Conservation (phyloP, 2,888 invertebrate genomes). For the Erannis defoliaria region DNA sequence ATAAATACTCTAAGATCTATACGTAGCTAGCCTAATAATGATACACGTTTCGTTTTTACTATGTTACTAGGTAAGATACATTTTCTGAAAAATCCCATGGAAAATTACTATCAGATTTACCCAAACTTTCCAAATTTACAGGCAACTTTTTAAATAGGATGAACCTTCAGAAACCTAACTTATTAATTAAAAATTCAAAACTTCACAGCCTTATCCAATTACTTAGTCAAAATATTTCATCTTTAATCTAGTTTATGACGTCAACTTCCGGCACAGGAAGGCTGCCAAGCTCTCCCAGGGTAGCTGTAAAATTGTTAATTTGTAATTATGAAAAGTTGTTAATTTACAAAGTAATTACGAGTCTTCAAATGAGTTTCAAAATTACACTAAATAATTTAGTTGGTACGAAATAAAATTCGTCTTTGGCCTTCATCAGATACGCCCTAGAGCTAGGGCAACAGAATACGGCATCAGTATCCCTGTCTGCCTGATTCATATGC, state of each 20-base stretch:
- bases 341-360: conserved; percentile 34
- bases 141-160: neutral
- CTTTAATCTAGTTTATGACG: conserved; percentile 34
- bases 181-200: too few relatives aligned
- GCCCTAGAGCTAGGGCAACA: neutral
- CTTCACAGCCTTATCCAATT: neutral
- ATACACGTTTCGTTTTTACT: too few relatives aligned
- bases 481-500: too few relatives aligned
- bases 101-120: too few relatives aligned
- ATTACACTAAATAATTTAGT: conserved; percentile 39
- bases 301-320: conserved; percentile 43
- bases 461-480: too few relatives aligned
- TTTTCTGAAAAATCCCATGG: too few relatives aligned
- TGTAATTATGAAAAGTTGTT: conserved; percentile 27
- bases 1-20: too few relatives aligned
- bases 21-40: too few relatives aligned
- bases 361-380: conserved; percentile 39
- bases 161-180: neutral
- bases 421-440: neutral
- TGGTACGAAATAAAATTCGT: conserved; percentile 10
- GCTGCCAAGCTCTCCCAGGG: conserved; percentile 23
- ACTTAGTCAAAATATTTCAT: conserved; percentile 22
- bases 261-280: conserved; percentile 23
- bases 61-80: too few relatives aligned
- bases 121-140: too few relatives aligned